Conservation (phyloP, 2,113 vertebrate species). For the Phalacrocorax pelagicus region DNA sequence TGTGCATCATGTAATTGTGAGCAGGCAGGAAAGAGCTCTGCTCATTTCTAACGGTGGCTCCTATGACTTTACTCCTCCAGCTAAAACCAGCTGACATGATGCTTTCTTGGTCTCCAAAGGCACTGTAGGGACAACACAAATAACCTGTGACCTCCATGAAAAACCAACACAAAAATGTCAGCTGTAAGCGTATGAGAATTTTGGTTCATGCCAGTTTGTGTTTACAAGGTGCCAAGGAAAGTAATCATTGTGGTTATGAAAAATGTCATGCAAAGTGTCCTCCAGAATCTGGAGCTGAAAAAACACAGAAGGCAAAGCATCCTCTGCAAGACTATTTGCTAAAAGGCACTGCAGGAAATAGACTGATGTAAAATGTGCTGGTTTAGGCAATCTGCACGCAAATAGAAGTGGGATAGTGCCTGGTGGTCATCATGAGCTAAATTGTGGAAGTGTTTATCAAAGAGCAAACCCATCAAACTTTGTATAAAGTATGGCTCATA, state of each 20-base stretch:
- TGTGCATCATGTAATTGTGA: background rate
- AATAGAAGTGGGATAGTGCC: background rate
- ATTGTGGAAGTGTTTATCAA: background rate
- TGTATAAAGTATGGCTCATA: background rate
- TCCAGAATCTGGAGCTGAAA: background rate
- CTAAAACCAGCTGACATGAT: background rate
- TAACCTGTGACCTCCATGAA: background rate
- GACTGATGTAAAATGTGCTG: background rate
- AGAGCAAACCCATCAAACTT: background rate
- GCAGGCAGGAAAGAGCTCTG: background rate
- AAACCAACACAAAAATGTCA: background rate
- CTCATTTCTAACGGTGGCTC: background rate
- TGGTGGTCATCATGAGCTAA: background rate
- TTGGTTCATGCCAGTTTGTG: background rate
- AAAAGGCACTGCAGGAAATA: background rate
- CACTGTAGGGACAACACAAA: background rate
- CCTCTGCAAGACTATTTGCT: background rate
- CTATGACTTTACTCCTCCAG: background rate
- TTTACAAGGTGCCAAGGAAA: background rate
- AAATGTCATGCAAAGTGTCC: background rate
- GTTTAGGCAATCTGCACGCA: background rate
- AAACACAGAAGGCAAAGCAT: background rate
- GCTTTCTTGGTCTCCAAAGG: background rate
- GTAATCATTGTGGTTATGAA: background rate
- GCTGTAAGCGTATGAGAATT: background rate